A percentile compares a stretch with the other conserved stretches of the same genome.
phyloP scores from a whole-genome alignment of 1,140 invertebrate species.

The Camponotus pennsylvanicus region DNA sequence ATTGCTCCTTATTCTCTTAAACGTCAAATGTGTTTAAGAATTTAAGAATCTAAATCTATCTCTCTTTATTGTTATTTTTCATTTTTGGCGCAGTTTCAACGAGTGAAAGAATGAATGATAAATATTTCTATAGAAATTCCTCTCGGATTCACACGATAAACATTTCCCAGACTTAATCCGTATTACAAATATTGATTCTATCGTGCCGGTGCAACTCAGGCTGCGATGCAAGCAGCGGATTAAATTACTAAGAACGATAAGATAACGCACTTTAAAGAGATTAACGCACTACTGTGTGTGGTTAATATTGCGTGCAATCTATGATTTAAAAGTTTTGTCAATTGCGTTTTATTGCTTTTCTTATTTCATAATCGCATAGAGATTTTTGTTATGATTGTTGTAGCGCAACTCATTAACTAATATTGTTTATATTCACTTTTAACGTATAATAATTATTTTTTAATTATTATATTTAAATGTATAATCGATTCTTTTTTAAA shows the following conservation, averaged over 20 bases:
- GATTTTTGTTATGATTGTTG: not conserved
- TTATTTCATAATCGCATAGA: not conserved
- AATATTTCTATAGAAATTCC: conserved; percentile 35
- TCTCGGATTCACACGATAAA: conserved; percentile 42
- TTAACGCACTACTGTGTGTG: conserved; percentile 28
- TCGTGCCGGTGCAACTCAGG: conserved; percentile 8
- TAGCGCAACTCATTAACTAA: not conserved
- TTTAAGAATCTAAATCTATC: not conserved
- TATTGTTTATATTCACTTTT: too few relatives aligned
- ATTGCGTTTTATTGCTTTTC: not conserved
- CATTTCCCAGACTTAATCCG: conserved; percentile 46
- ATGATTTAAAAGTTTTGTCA: conserved; percentile 1
- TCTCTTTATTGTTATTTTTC: not conserved
- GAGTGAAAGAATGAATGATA: conserved; percentile 9
- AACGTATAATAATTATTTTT: too few relatives aligned
- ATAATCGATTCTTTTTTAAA: not conserved
- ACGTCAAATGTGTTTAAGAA: not conserved
- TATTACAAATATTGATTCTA: conserved; percentile 58
- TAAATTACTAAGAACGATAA: conserved; percentile 51
- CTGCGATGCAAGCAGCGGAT: conserved; percentile 27
- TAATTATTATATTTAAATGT: too few relatives aligned
- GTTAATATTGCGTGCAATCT: not conserved
- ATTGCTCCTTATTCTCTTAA: not conserved
- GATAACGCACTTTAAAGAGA: conserved; percentile 48
- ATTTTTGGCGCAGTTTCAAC: not conserved